Evolutionary conservation across 2,888 invertebrate genomes (phyloP), one percentile per base, ranked within the genome.

Genomic region (Sarcophaga caerulescens): DNA sequence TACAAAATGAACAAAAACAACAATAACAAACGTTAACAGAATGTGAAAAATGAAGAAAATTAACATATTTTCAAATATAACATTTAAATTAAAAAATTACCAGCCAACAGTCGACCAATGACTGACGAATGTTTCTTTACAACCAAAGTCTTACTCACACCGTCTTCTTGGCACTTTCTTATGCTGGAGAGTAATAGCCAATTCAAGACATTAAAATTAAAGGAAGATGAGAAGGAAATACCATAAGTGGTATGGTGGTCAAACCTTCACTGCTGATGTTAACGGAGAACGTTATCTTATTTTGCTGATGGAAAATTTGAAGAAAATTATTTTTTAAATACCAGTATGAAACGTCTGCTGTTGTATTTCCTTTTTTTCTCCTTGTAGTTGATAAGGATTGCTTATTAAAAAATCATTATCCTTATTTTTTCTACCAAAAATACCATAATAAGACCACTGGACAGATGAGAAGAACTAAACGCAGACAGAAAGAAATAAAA

Each of bases 71-170:
- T 81, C 77, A 73, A 68, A 76, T 77, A 85, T 85, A 85, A 81
- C 63, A 81, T 81, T 81, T 85, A 77, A 85, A 85, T 85, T 85
- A 85, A 85, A 81, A 85, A 85, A 81, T 81, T 85, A 81, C 73
- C 66, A 62, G 77, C 66, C 68, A 52, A 57, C 57, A 85, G 76
- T 81, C 77, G 74, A 35, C 81, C 63, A 74, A 74, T 63, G 47
- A 69, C 1, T 23, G n/a, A 77, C 66, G 47, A 60, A 69, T 74
- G 70, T 3, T 65, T 60, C 66, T 19, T 44, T 65, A 23, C 0
- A 17, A 2, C 35, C 71, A 25, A 23, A 6, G 25, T 47, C 57
- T 45, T 12, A n/a, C 35, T 35, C 17, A 10, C 12, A 44, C 17
- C 19, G 35, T 12, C 17, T 4, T 17, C 6, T 35, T 35, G 6